Conservation (phyloP, 30 jellyfish, hydroid and myxozoan genomes). For the Nemopilema nomurai region DNA sequence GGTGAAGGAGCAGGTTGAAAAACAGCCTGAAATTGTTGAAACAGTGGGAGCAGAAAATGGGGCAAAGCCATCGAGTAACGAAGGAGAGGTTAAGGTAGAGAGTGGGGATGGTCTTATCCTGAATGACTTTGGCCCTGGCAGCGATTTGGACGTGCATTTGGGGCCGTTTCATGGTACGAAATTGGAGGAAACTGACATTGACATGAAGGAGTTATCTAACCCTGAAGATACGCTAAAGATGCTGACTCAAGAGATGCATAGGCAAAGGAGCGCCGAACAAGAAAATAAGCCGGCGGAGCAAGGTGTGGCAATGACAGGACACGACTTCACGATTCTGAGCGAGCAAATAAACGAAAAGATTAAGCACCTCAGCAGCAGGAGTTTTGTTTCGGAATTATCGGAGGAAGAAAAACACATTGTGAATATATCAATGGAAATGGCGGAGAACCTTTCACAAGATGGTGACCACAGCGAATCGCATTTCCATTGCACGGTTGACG, state of each 20-base stretch:
- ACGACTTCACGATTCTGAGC: conserved; percentile 44
- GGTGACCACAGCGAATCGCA: conserved; percentile 10
- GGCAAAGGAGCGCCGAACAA: conserved; percentile 1
- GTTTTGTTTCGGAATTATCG: conserved; percentile 52
- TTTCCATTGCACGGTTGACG: background rate
- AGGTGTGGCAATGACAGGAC: conserved; percentile 46
- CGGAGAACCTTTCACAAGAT: conserved; percentile 35
- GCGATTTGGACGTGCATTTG: conserved; percentile 43
- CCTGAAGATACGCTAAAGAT: conserved; percentile 67
- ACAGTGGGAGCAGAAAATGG: background rate
- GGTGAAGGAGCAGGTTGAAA: background rate
- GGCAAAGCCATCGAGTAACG: background rate
- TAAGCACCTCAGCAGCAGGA: conserved; percentile 44
- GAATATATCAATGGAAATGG: conserved; percentile 69
- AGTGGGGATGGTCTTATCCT: background rate
- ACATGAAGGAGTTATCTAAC: conserved; percentile 53
- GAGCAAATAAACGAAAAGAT: conserved; percentile 38
- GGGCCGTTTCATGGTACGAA: conserved; percentile 76
- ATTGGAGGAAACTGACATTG: conserved; percentile 59
- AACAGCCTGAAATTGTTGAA: background rate
- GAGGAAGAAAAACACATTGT: conserved; percentile 66
- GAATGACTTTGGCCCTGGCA: conserved; percentile 29
- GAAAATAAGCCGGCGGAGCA: conserved; percentile 7
- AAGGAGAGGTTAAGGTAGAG: conserved; percentile 3
- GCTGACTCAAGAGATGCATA: conserved; percentile 43